Conservation (phyloP, 1,140 invertebrate species). For the Bombus affinis region DNA sequence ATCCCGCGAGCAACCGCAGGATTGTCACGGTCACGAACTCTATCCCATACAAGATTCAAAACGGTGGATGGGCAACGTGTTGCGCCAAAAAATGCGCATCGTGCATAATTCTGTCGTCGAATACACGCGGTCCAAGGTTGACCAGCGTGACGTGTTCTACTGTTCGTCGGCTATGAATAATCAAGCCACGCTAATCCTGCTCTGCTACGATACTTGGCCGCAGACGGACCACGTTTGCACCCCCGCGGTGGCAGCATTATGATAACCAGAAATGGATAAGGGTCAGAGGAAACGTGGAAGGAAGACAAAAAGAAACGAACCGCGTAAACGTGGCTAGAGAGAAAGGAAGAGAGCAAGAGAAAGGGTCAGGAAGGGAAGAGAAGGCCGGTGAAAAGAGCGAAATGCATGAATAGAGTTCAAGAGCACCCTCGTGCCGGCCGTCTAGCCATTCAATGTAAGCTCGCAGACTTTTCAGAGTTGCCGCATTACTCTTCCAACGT, state of each 20-base stretch:
- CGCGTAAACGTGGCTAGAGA: constrained; percentile 7
- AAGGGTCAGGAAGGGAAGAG: constrained; percentile 26
- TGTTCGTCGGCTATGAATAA: constrained; percentile 10
- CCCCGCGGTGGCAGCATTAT: constrained; percentile 10
- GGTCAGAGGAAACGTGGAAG: background rate
- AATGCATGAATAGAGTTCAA: constrained; percentile 71
- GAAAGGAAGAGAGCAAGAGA: background rate
- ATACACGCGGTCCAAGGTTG: too few relatives aligned
- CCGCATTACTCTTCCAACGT: constrained; percentile 55
- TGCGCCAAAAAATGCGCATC: background rate
- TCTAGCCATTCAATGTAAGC: constrained; percentile 65
- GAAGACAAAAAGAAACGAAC: background rate
- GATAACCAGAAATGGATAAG: constrained; percentile 58
- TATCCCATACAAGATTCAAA: background rate
- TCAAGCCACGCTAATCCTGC: background rate
- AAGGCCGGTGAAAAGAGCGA: constrained; percentile 49
- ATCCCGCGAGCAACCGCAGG: background rate
- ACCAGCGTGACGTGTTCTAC: background rate
- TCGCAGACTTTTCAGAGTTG: constrained; percentile 66
- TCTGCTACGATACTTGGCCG: too few relatives aligned
- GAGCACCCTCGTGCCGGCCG: constrained; percentile 58
- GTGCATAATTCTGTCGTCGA: constrained; percentile 13
- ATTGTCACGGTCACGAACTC: background rate
- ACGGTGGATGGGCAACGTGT: background rate
- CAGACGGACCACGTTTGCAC: background rate